Conservation (phyloP, 2,113 vertebrate genomes). For the Orycteropus afer region DNA sequence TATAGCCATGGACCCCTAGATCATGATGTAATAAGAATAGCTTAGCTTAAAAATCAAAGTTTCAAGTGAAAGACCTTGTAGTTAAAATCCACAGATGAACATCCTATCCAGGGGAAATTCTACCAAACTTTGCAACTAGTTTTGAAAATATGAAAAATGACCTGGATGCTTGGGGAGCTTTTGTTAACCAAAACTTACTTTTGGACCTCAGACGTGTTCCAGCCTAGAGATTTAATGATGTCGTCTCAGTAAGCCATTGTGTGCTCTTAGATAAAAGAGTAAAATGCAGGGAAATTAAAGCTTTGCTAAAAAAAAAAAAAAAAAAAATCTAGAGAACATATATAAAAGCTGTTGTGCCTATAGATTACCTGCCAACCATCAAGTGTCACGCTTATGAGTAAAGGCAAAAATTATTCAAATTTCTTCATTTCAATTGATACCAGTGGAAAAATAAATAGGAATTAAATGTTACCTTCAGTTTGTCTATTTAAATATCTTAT, state of each 20-base stretch:
- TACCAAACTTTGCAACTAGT: background rate
- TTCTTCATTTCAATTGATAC: background rate
- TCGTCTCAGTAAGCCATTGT: background rate
- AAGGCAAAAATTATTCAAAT: background rate
- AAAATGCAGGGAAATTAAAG: conserved; percentile 9
- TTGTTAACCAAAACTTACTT: conserved; percentile 22
- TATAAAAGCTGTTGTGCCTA: background rate
- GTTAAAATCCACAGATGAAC: background rate
- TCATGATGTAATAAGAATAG: background rate
- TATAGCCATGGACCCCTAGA: background rate
- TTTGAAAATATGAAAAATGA: conserved; percentile 28
- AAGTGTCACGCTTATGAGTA: background rate
- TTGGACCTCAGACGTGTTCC: background rate
- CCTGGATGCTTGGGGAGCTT: background rate
- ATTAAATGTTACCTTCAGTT: background rate
- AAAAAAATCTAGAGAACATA: background rate
- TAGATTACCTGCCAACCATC: background rate
- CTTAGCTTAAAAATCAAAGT: conserved; percentile 17
- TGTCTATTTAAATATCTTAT: background rate
- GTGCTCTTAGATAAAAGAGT: background rate
- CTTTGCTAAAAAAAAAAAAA: background rate
- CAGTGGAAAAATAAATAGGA: background rate
- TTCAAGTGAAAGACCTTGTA: background rate
- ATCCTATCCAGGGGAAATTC: conserved; percentile 28
- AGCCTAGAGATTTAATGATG: background rate